These are phyloP conservation scores for Telenomus remus DNA, from an alignment of 1,140 invertebrate genomes.

Conservation along the genomic window DNA sequence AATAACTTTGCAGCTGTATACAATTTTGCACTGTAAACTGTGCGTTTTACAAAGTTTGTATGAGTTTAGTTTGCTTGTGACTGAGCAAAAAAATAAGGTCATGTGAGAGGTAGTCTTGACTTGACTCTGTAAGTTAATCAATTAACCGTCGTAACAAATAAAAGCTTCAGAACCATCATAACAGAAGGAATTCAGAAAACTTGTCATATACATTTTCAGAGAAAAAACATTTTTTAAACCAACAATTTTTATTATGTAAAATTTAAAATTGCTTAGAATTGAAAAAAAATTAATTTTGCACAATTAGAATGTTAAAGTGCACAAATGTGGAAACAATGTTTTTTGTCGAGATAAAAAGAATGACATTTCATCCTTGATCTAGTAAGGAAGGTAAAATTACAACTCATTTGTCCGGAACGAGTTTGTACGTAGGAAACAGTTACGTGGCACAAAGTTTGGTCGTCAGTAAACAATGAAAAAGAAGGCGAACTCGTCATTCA, in stretches of 20 bases:
- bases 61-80: constrained; percentile 17
- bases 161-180: constrained; percentile 51
- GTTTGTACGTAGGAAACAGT: constrained; percentile 8
- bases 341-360: not conserved
- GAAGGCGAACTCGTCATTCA: constrained; percentile 35
- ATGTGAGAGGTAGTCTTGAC: constrained; percentile 19
- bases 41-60: not conserved
- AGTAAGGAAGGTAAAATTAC: not conserved
- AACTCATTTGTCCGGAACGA: not conserved
- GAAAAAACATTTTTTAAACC: no score
- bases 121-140: constrained; percentile 59
- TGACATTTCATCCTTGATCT: no score
- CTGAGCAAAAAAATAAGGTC: constrained; percentile 34
- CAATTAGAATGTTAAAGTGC: no score
- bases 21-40: not conserved
- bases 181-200: constrained; percentile 41
- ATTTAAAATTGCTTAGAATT: no score
- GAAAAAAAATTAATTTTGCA: no score
- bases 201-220: constrained; percentile 18
- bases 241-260: constrained; percentile 1
- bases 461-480: constrained; percentile 35
- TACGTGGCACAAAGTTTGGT: constrained; percentile 17
- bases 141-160: constrained; percentile 66
- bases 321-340: not conserved
- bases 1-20: no score